Base-by-base conservation (phyloP, 2,113 vertebrate species). In the Zapus hudsonius region DNA sequence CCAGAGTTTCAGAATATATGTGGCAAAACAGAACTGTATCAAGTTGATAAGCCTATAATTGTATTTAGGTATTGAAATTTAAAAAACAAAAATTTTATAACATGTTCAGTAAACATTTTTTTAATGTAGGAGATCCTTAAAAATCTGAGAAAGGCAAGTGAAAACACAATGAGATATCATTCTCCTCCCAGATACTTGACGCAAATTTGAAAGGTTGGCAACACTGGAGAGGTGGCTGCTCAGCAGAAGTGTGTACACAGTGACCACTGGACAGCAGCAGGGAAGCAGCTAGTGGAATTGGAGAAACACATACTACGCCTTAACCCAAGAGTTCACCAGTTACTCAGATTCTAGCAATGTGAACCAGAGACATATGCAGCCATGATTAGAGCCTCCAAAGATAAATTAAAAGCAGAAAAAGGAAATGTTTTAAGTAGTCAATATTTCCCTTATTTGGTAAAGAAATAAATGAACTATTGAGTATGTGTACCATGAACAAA, bases 141-240 rank as follows among this genome's bases (percentile, higher is more conserved):
- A 89, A 94, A 38, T 84, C 69, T 87, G 33, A 67, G 17, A 94
- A 93, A 90, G 70, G 66, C 74, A 88, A 93, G 88, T 95, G 57
- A 73, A 91, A 93, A 70, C 47, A 82, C 79, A 70, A 47, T 66
- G 25, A 90, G 36, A 92, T 52, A 73, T 8, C 31, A 67, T 87
- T 92, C 55, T 44, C 74, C 40, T 90, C 29, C 69, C 94, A 95
- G 61, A 92, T 22, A 67, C 17, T 87, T 88, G 83, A 64, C 74
- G 75, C 55, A 83, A 27, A 92, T 89, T 91, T 78, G 84, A 92
- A 96, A 69, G 55, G 8, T 87, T 75, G 84, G 31, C 38, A 89
- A 69, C 61, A n/a, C 19, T 55, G 74, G 64, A 66, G 59, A 88
- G 64, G 57, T 15, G 70, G 52, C 2, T 38, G n/a, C 69, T 82